A percentile compares a stretch with the other conserved stretches of the same genome.
These are phyloP conservation scores for Chirona hameri DNA, from an alignment of 2,888 invertebrate species.

Conservation along the genomic window DNA sequence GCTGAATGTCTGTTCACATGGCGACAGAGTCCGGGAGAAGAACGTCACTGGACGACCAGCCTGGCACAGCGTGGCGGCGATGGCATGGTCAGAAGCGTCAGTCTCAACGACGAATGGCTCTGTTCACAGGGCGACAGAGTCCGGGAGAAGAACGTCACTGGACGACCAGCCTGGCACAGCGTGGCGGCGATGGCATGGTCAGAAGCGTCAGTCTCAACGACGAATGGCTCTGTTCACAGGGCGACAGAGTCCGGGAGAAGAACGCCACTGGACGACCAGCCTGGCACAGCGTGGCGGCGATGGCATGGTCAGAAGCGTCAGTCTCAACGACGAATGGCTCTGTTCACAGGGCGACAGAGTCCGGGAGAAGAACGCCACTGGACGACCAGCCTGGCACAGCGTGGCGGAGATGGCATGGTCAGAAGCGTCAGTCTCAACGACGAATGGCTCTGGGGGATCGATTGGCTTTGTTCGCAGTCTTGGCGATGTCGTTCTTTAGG, in stretches of 20 bases:
- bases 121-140: no score
- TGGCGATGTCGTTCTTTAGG: slow-evolving; percentile 23
- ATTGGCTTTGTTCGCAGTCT: slow-evolving; percentile 12
- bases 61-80: neutral
- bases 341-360: no score
- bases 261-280: neutral
- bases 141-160: no score
- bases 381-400: no score
- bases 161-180: neutral
- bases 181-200: neutral
- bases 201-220: no score
- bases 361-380: no score
- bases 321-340: no score
- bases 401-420: no score
- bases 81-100: slow-evolving; percentile 12
- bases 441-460: neutral
- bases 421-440: slow-evolving; percentile 33
- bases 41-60: neutral
- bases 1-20: slow-evolving; percentile 26
- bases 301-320: slow-evolving; percentile 4
- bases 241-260: no score
- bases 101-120: slow-evolving; percentile 32
- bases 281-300: slow-evolving; percentile 1
- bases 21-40: neutral
- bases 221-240: no score